Evolutionary conservation across 2,797 vertebrate species (phyloP), one percentile per base, ranked within the genome.

Genomic region (Saxicola maurus): DNA sequence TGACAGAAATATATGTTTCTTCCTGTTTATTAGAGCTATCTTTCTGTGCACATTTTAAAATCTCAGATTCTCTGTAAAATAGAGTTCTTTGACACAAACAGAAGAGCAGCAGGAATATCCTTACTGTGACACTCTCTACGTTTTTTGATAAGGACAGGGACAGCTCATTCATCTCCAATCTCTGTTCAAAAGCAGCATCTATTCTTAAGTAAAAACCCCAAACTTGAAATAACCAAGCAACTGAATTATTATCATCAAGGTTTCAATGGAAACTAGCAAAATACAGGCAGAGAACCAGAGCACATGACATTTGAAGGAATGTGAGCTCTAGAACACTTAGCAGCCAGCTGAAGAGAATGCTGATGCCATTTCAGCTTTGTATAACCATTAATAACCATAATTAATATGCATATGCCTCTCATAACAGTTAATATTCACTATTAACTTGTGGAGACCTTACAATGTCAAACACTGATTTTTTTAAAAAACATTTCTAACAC

Each of bases 11-110:
- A 62, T 5, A 33, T 46, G 15, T 90, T 90, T 92, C 68, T 95
- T 94, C 67, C 53, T 91, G 68, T 93, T 94, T 95, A 49, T 85
- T 90, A 76, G 38, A 90, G 64, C 38, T 65, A n/a, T 48, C 25
- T 75, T 80, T 85, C n/a, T 33, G 17, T 68, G 42, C 64, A 61
- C n/a, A 19, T 33, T 79, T 92, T 53, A 53, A 46, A 82, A 49
- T 55, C 17, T 80, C 33, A 61, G 28, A 57, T 78, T 53, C 17
- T 72, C n/a, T 59, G 12, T 20, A 77, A 90, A 71, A 65, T 1
- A 59, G 65, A 79, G 31, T 45, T 18, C 40, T 92, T 66, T 89
- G 17, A 52, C 79, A 94, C 12, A 86, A 85, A 11, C 10, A 16
- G 5, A 68, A 52, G 18, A 85, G 24, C 76, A 66, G 45, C 49